phyloP scores from a whole-genome alignment of 1,140 invertebrate species.

The Phymastichus coffea region DNA sequence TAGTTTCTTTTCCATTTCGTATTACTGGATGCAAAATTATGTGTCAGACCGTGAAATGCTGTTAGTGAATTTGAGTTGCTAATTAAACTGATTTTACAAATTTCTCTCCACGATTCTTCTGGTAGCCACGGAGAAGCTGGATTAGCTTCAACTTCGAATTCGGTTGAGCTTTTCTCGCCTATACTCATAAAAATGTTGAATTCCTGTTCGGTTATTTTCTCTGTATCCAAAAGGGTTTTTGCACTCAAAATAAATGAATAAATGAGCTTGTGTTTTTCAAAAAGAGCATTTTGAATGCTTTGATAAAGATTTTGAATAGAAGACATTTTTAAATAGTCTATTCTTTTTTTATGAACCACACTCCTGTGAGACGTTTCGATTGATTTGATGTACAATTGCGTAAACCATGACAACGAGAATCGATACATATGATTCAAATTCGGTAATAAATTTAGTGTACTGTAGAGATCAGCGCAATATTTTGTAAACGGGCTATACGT shows the following conservation, averaged over 20 bases:
- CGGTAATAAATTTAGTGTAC: conserved; percentile 64
- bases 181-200: conserved; percentile 63
- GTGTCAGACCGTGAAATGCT: conserved; percentile 52
- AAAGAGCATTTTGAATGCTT: conserved; percentile 68
- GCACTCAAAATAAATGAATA: conserved; percentile 69
- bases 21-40: conserved; percentile 46
- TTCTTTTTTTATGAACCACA: conserved; percentile 55
- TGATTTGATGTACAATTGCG: conserved; percentile 64
- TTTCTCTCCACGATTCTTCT: conserved; percentile 63
- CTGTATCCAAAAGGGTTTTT: conserved; percentile 50
- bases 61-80: conserved; percentile 49
- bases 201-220: conserved; percentile 60
- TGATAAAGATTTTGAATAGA: conserved; percentile 67
- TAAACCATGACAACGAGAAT: conserved; percentile 68
- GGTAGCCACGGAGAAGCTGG: conserved; percentile 60
- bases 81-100: conserved; percentile 60
- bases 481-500: conserved; percentile 65
- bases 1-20: conserved; percentile 61
- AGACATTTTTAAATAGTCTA: conserved; percentile 60
- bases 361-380: conserved; percentile 66
- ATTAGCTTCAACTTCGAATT: conserved; percentile 55
- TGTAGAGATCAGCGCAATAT: conserved; percentile 68
- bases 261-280: conserved; percentile 71
- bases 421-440: conserved; percentile 77
- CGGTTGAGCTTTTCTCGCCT: conserved; percentile 41